These are phyloP conservation scores for Diplosoma virens DNA, from an alignment of 23 tunicate species.

Conservation along the genomic window DNA sequence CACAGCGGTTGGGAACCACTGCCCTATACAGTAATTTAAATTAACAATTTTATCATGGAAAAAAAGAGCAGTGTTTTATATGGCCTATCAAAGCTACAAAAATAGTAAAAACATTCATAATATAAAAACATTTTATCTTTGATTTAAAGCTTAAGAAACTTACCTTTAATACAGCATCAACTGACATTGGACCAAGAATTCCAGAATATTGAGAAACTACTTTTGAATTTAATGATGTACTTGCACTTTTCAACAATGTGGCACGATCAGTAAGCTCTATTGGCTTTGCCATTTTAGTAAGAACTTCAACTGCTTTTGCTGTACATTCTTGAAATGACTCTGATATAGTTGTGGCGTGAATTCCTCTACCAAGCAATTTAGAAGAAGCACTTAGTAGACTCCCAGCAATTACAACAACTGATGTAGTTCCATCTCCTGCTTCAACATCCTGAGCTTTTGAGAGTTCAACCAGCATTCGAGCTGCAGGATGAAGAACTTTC, in stretches of 20 bases:
- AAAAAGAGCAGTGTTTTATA: no score
- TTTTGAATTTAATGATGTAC: conserved; percentile 94
- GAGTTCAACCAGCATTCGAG: conserved; percentile 94
- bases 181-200: conserved; percentile 82
- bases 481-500: conserved; percentile 99
- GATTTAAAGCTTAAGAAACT: no score
- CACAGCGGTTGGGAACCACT: no score
- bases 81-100: no score
- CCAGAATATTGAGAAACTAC: conserved; percentile 94
- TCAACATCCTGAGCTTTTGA: conserved; percentile 99
- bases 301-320: conserved; percentile 74
- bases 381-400: conserved; percentile 88
- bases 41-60: no score
- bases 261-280: conserved; percentile 79
- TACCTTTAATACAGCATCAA: conserved; percentile 92
- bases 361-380: conserved; percentile 79
- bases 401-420: conserved; percentile 95
- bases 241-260: conserved; percentile 79
- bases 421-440: conserved; percentile 99
- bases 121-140: no score
- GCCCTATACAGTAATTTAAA: no score
- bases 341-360: conserved; percentile 93
- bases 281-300: conserved; percentile 66
- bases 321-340: conserved; percentile 94
- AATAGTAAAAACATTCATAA: no score